Evolutionary conservation across 2,113 vertebrate genomes (phyloP).

Genomic region (Notiomystis cincta): DNA sequence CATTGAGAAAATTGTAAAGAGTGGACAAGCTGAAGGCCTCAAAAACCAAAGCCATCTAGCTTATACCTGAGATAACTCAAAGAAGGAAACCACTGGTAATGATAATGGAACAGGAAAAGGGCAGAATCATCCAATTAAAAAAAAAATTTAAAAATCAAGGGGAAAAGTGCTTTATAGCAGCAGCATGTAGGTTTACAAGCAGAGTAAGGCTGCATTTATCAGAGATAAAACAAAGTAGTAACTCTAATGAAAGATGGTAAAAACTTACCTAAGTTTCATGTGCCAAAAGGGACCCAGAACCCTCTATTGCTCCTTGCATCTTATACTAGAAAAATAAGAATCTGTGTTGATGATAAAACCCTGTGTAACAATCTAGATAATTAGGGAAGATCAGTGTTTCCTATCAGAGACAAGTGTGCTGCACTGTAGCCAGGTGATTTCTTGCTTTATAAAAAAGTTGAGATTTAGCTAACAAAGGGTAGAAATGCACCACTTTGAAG

Average conservation of each 20-base stretch:
- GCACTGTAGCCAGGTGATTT: not conserved
- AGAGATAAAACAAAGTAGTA: not conserved
- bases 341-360: not conserved
- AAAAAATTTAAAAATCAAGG: not conserved
- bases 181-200: not conserved
- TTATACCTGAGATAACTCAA: not conserved
- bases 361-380: not conserved
- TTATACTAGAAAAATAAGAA: not conserved
- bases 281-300: not conserved
- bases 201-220: not conserved
- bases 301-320: fast-evolving
- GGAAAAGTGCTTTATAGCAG: not conserved
- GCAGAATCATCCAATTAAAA: not conserved
- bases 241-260: not conserved
- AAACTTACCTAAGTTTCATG: not conserved
- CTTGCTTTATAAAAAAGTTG: not conserved
- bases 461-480: not conserved
- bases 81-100: not conserved
- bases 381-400: not conserved
- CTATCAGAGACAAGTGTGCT: not conserved
- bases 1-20: not conserved
- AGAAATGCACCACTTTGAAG: not conserved
- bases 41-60: not conserved
- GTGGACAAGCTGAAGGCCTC: not conserved
- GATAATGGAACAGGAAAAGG: not conserved